Evolutionary conservation across 1,140 invertebrate genomes (phyloP).

Genomic region (Drepana arcuata): DNA sequence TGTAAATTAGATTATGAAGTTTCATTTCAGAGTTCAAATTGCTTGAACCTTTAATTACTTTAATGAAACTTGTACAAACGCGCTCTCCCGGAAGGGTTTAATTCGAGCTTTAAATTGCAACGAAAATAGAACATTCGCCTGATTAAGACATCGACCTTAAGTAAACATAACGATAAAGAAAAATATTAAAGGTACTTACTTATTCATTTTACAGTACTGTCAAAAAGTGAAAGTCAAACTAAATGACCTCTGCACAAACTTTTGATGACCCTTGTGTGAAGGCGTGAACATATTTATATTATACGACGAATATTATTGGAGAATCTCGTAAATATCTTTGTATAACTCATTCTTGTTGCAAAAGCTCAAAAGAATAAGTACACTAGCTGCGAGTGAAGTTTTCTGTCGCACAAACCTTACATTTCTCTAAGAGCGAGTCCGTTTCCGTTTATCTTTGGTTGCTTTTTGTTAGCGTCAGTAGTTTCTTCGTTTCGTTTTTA

Average conservation of each 20-base stretch:
- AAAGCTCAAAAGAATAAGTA: slow-evolving; percentile 41
- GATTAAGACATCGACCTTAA: too few species aligned
- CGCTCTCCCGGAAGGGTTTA: slow-evolving; percentile 37
- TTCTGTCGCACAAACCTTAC: slow-evolving; percentile 48
- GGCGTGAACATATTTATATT: too few species aligned
- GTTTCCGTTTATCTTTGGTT: slow-evolving; percentile 62
- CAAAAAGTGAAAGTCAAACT: too few species aligned
- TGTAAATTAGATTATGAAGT: slow-evolving; percentile 42
- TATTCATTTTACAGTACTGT: too few species aligned
- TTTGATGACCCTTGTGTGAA: too few species aligned
- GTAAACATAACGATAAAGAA: too few species aligned
- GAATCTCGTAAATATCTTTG: too few species aligned
- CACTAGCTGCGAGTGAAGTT: slow-evolving; percentile 52
- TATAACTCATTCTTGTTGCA: too few species aligned
- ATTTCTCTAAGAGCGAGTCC: slow-evolving; percentile 60
- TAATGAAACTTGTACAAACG: slow-evolving; percentile 51
- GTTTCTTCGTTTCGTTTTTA: slow-evolving; percentile 49
- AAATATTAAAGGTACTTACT: too few species aligned
- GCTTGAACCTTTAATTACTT: slow-evolving; percentile 55
- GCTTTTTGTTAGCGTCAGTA: slow-evolving; percentile 44
- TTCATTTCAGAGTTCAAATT: slow-evolving; percentile 46
- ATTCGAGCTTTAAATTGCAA: slow-evolving; percentile 40
- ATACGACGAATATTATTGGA: too few species aligned
- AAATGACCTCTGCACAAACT: too few species aligned
- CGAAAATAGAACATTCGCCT: slow-evolving; percentile 49